Evolutionary conservation across 2,113 vertebrate genomes (phyloP).

Genomic region (Anolis carolinensis): DNA sequence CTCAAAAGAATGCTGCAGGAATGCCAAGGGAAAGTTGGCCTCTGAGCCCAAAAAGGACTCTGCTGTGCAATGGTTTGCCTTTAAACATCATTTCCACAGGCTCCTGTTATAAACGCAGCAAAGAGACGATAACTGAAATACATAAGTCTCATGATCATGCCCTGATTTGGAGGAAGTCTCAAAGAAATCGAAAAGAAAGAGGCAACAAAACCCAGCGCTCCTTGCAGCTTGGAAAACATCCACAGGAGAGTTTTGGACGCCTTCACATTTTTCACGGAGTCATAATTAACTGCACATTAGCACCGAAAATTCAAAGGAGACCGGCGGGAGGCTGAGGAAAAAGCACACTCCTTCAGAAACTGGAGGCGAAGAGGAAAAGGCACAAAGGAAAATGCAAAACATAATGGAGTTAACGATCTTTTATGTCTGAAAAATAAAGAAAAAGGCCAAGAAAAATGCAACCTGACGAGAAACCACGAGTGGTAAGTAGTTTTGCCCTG

Average conservation of each 20-base stretch:
- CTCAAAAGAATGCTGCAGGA: slow-evolving; percentile 58
- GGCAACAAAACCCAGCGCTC: no score
- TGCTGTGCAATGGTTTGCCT: slow-evolving; percentile 42
- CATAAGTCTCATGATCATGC: no score
- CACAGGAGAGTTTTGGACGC: not conserved
- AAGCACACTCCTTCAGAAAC: not conserved
- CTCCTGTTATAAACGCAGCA: fast-evolving
- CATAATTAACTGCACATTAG: not conserved
- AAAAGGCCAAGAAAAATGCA: not conserved
- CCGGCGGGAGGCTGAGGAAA: not conserved
- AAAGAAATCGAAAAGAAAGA: no score
- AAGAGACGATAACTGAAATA: not conserved
- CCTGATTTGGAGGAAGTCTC: no score
- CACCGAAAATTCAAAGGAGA: not conserved
- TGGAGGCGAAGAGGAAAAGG: not conserved
- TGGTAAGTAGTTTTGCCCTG: not conserved
- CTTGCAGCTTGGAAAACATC: not conserved
- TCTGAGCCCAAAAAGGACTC: slow-evolving; percentile 50
- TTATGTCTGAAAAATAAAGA: not conserved
- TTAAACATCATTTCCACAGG: not conserved
- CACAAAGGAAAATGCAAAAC: fast-evolving
- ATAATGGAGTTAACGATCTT: not conserved
- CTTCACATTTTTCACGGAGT: not conserved
- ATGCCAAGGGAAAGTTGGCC: slow-evolving; percentile 62
- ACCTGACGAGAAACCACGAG: not conserved